Base-by-base conservation (phyloP, 1,140 invertebrate genomes). In the Uloborus diversus region DNA sequence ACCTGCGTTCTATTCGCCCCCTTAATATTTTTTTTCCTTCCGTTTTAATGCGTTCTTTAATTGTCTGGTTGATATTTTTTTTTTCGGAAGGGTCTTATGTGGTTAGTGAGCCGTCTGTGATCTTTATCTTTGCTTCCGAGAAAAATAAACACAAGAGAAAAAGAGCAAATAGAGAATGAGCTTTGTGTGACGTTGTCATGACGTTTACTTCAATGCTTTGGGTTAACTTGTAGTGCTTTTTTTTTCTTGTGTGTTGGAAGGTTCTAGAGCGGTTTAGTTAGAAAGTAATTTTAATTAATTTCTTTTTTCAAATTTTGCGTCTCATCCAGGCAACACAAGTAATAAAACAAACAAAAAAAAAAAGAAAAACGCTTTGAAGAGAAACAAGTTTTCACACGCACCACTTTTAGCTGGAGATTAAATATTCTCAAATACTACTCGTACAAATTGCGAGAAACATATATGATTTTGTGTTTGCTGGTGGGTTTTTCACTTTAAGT, bases 1-100 rank as follows among this genome's bases (percentile, higher is more conserved):
- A 73, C 69, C 69, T 73, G 69, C 33, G 13, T 56, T 61, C 68
- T 73, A 42, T 61, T 61, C 20, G 32, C 47, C 32, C 51, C 68
- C 56, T 28, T 59, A 7, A 17, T 53, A 7, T 1, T 27, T 20
- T 56, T 35, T 32, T 73, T 13, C 3, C 13, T 35, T 28, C 4
- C 28, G 28, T 13, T 37, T 49, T 17, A 28, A 14, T 13, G 17
- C 47, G 4, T 53, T 28, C 32, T 70, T 14, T 53, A 53, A 53
- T 53, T 53, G 51, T 53, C 51, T 53, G 51, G 7, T 14, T 53
- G 25, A 20, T 53, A 7, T 14, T 53, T 53, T 53, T 53, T 53
- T n/a, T 53, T 23, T 53, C 51, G 9, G 32, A 51, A 51, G 30
- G 20, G 30, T 37, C 68, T n/a, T 17, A 53, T 14, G n/a, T 23